Evolutionary conservation across 2,113 vertebrate genomes (phyloP), one percentile per base, ranked within the genome.

Genomic region (Caranx melampygus): DNA sequence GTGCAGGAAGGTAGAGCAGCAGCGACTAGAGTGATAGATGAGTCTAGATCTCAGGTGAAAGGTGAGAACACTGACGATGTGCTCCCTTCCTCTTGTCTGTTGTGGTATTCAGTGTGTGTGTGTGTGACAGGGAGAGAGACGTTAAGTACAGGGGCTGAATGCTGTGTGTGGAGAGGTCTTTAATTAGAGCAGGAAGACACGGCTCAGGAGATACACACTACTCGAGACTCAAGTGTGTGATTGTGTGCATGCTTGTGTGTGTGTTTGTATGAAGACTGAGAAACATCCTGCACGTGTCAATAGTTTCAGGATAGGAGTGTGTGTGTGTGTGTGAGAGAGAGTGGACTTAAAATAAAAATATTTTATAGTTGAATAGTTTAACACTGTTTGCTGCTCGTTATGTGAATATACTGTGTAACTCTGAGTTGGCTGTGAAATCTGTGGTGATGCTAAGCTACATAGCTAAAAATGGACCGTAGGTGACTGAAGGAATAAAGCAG

Each of bases 121-220:
- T 70, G 65, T 69, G 45, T 44, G 33, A 20, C 6, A n/a, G 10
- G 42, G 35, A 63, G 67, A 71, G 21, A 76, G 79, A 67, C 82
- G 85, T 86, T 94, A 95, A 95, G 74, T 95, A 95, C 91, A 94
- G 94, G 91, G 89, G 83, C 59, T 89, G 85, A 77, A 75, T 83
- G 75, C 85, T 71, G 63, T 54, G 62, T 85, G 81, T 62, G 31
- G 63, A 80, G 87, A 76, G 85, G 91, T 87, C 93, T 94, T 91
- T 94, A 94, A 95, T 95, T 94, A 95, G 58, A 90, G 91, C 91
- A 94, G 93, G 94, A 94, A 94, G 92, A 93, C 83, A 82, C 72
- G 37, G 87, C 75, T 87, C 88, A 91, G 83, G 71, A 89, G 85
- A 82, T 26, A 26, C 80, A 83, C 89, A 77, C 87, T 87, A 55